Conservation (phyloP, 2,888 invertebrate genomes). For the Epirrita christyi region DNA sequence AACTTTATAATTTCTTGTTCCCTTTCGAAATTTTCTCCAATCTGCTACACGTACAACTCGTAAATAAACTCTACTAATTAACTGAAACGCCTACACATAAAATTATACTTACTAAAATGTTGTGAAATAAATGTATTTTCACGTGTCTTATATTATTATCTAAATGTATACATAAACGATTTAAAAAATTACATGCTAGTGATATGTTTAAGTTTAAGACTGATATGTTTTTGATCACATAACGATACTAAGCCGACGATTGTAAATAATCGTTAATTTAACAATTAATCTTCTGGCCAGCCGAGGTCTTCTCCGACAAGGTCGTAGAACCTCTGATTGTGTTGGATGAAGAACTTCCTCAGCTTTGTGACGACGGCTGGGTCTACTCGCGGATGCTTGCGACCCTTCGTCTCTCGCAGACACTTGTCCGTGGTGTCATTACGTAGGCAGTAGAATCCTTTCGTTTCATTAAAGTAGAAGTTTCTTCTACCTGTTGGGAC, state of each 20-base stretch:
- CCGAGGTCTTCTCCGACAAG: slow-evolving; percentile 96
- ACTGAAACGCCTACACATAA: slow-evolving; percentile 36
- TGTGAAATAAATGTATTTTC: slow-evolving; percentile 60
- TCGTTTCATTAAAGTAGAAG: slow-evolving; percentile 98
- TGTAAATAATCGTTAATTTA: slow-evolving; percentile 22
- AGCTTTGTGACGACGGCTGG: slow-evolving; percentile 91
- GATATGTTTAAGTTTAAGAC: slow-evolving; percentile 70
- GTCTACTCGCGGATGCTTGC: slow-evolving; percentile 93
- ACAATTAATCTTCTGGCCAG: slow-evolving; percentile 93
- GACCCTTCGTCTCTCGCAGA: slow-evolving; percentile 92
- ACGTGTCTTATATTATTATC: slow-evolving; percentile 59
- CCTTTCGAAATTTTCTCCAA: slow-evolving; percentile 38
- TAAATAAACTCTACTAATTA: slow-evolving; percentile 32
- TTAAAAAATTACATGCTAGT: slow-evolving; percentile 74
- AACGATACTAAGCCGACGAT: slow-evolving; percentile 42
- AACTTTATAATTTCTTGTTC: slow-evolving; percentile 42
- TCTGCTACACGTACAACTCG: slow-evolving; percentile 32
- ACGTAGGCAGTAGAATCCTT: slow-evolving; percentile 97
- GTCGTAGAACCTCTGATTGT: slow-evolving; percentile 96
- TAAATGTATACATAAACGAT: slow-evolving; percentile 80
- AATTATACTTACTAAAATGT: slow-evolving; percentile 30
- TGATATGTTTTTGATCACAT: slow-evolving; percentile 73
- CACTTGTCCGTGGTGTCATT: slow-evolving; percentile 94
- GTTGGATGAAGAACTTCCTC: slow-evolving; percentile 94
- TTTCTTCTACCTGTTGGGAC: slow-evolving; percentile 88